phyloP scores from a whole-genome alignment of 2,888 invertebrate genomes.

The Leptopilina drosophilae region DNA sequence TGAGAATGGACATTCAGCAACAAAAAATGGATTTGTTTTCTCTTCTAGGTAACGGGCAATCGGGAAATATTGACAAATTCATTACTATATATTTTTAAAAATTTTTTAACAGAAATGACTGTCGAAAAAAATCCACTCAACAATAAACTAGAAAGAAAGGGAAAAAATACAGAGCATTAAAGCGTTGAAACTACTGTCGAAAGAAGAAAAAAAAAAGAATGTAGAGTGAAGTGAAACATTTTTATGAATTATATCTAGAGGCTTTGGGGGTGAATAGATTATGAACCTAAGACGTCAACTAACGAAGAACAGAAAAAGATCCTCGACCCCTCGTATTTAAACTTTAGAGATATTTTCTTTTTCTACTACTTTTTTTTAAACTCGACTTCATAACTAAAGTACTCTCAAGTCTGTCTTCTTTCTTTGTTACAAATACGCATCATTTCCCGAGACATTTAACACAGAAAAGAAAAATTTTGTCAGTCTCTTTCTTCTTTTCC shows the following conservation, averaged over 20 bases:
- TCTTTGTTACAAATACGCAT: conserved; percentile 23
- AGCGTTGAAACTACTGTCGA: no score
- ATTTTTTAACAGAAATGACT: no score
- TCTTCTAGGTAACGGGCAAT: no score
- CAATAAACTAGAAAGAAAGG: no score
- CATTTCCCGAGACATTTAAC: conserved; percentile 6
- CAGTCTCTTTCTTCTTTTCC: not conserved
- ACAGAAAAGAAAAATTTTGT: not conserved
- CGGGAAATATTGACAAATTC: no score
- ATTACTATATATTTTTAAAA: no score
- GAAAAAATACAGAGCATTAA: no score
- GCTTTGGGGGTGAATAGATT: conserved; percentile 4
- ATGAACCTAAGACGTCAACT: conserved; percentile 4
- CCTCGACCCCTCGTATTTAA: not conserved
- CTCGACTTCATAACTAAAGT: not conserved
- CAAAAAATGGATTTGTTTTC: no score
- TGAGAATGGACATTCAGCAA: no score
- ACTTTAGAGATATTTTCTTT: conserved; percentile 1
- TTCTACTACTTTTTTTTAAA: not conserved
- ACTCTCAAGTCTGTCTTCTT: conserved; percentile 16
- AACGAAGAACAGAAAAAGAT: not conserved
- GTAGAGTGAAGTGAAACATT: not conserved
- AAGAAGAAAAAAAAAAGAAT: no score
- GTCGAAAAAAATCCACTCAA: no score
- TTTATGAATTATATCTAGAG: not conserved